These are phyloP conservation scores for Platypus cylindrus DNA, from an alignment of 2,888 invertebrate species.

Conservation along the genomic window DNA sequence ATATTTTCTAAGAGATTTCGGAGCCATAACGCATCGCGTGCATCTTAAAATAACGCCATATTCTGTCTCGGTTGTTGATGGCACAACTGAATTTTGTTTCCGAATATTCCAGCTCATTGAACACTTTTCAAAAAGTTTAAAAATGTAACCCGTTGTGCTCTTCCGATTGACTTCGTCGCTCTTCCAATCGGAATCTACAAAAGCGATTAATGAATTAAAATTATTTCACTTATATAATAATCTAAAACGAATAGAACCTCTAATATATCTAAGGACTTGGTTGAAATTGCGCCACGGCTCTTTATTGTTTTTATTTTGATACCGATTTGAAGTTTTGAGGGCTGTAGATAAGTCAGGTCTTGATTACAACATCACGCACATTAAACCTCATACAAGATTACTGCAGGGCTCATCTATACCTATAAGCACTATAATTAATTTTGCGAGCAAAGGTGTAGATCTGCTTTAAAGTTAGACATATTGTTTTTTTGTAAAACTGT, in stretches of 20 bases:
- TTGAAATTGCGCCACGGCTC: slow-evolving; percentile 20
- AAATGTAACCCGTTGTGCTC: slow-evolving; percentile 18
- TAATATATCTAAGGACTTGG: slow-evolving; percentile 20
- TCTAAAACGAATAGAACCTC: slow-evolving; percentile 19
- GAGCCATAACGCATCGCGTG: slow-evolving; percentile 24
- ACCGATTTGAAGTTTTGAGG: slow-evolving; percentile 20
- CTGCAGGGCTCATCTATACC: slow-evolving; percentile 13
- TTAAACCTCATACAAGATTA: slow-evolving; percentile 13
- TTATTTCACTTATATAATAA: slow-evolving; percentile 16
- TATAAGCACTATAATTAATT: too few relatives aligned
- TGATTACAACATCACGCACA: slow-evolving; percentile 15
- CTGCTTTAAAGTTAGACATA: too few relatives aligned
- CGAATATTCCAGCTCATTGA: slow-evolving; percentile 24
- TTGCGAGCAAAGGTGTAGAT: too few relatives aligned
- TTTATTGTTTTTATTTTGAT: slow-evolving; percentile 19
- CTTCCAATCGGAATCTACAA: slow-evolving; percentile 24
- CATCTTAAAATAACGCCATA: too few relatives aligned
- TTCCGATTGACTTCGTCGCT: slow-evolving; percentile 14
- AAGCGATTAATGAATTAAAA: slow-evolving; percentile 19
- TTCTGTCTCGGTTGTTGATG: slow-evolving; percentile 22
- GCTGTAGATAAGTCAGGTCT: slow-evolving; percentile 18
- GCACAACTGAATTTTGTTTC: slow-evolving; percentile 22
- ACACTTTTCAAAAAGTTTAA: slow-evolving; percentile 18
- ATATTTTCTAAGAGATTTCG: slow-evolving; percentile 19
- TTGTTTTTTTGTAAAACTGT: too few relatives aligned